Evolutionary conservation across 2,888 invertebrate species (phyloP), one percentile per base, ranked within the genome.

Genomic region (Dione juno): DNA sequence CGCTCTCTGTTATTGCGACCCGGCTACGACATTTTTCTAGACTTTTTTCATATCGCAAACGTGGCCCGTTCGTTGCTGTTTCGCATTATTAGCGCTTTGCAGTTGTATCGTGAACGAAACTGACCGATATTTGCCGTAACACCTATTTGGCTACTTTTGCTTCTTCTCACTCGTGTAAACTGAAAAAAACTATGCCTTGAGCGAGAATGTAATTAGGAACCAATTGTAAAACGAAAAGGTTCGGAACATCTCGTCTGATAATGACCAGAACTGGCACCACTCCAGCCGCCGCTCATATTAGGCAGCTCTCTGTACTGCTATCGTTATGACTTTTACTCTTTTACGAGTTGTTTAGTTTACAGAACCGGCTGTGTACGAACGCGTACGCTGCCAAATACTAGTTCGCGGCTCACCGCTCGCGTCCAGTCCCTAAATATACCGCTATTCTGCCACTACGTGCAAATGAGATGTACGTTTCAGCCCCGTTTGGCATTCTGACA

Each of bases 141-240:
- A 86, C 87, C 84, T 88, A 90, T 90, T 92, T 91, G 90, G 92
- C 92, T 8, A 59, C 21, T 28, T 28, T 28, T 45, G n/a, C 45
- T 7, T 88, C 80, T 82, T 84, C 78, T 77, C 81, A 81, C 79
- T 84, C 83, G 79, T 88, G 88, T 88, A 86, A 84, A 84, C 82
- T 81, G 84, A 37, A 89, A 92, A 91, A 92, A 91, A 80, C 80
- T 83, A 84, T 84, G 92, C 91, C 91, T 92, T 91, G 88, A 92
- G 90, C 91, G 89, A 82, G 79, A 79, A 80, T 85, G 90, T 92
- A 93, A 93, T 93, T 92, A 93, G 92, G 90, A 90, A 87, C 90
- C 91, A 90, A 92, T 92, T 92, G 92, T 93, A 92, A 92, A 93
- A 90, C 90, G 91, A 90, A 91, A 92, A 91, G 90, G 90, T 90